Base-by-base conservation (phyloP, 1,140 invertebrate genomes). In the Macrotrachela quadricornifera region DNA sequence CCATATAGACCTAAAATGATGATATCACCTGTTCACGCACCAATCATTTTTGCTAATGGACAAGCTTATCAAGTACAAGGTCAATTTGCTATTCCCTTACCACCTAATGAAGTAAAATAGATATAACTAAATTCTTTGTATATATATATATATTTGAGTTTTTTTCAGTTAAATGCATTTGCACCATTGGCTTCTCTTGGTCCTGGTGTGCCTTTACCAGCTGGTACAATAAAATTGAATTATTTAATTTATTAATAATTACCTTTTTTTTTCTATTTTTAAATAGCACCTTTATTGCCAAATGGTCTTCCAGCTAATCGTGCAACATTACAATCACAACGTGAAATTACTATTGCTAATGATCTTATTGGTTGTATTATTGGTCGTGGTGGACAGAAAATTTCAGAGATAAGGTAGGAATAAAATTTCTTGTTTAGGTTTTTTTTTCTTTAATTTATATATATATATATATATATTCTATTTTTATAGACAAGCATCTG, bases 281-380 rank as follows among this genome's bases (percentile, higher is more conserved):
- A 4, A 30, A 30, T 30, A 30, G 21, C 21, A 30, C 21, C 21
- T 30, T 30, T 30, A 8, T 4, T 30, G 21, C 21, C 21, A 30
- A 30, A 30, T 30, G 21, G 21, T 30, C 21, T 30, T 30, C 21
- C 21, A 30, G 21, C 21, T 30, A 30, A 30, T 30, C 21, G 21
- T 30, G 21, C 21, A 8, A 30, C 21, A 2, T 30, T 30, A 30
- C 21, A 30, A 30, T 30, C 21, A 30, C 21, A 30, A 30, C 21
- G 21, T 30, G 90, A 96, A 73, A 92, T 96, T 85, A 90, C 84
- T 44, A 90, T 96, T 59, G 88, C 90, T 51, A 96, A 96, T 72
- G 91, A 95, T 71, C 76, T 95, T 57, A 95, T 96, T 67, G 91
- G 91, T 10, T 96, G 90, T 73, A 91, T 96, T 62, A 96, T 96